Percentiles rank a stretch among this genome's conserved stretches.
phyloP scores from a whole-genome alignment of 1,140 invertebrate genomes.

The Drosophila paulistorum region DNA sequence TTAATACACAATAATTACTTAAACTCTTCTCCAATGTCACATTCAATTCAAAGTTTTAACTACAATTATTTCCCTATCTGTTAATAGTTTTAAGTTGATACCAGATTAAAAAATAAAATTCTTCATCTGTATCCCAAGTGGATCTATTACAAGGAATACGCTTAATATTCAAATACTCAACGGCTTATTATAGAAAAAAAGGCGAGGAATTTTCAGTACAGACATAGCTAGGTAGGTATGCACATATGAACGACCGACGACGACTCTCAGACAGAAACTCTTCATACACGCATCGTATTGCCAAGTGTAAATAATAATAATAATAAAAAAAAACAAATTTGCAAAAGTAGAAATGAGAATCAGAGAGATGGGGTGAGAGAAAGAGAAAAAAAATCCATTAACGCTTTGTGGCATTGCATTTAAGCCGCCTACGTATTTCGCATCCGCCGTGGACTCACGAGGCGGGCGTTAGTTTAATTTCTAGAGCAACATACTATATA shows the following conservation, averaged over 20 bases:
- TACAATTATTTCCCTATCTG: no score
- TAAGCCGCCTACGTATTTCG: constrained; percentile 47
- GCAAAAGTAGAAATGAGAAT: constrained; percentile 40
- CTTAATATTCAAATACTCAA: neutral
- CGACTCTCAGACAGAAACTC: constrained; percentile 31
- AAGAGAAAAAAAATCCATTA: constrained; percentile 66
- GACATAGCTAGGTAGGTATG: neutral
- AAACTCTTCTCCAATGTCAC: no score
- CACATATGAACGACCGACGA: constrained; percentile 15
- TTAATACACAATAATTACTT: no score
- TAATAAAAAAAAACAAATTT: constrained; percentile 36
- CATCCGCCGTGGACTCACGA: constrained; percentile 58
- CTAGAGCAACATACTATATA: constrained; percentile 69
- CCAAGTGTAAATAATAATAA: constrained; percentile 72
- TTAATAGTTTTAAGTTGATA: no score
- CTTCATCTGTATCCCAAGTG: no score
- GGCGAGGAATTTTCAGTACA: neutral
- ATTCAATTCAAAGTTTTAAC: no score
- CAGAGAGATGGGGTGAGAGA: neutral
- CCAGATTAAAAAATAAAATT: no score
- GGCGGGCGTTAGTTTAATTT: constrained; percentile 78
- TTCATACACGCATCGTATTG: constrained; percentile 49
- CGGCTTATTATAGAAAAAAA: constrained; percentile 5
- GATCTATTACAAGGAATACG: neutral
- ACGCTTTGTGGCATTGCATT: constrained; percentile 76